phyloP scores from a whole-genome alignment of 2,888 invertebrate genomes.

The Morpho helenor region DNA sequence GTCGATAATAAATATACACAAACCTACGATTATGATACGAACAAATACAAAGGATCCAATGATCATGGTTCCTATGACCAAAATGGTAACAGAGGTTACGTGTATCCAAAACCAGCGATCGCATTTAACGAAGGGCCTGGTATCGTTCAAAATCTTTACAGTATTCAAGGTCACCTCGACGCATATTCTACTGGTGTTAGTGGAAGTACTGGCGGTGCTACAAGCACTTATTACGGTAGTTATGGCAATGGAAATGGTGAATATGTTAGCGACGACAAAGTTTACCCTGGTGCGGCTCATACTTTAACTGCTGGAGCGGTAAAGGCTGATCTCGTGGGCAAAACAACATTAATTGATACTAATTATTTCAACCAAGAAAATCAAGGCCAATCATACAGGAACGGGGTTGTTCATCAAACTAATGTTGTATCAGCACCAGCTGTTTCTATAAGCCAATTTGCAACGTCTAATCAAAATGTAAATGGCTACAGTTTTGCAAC shows the following conservation, averaged over 20 bases:
- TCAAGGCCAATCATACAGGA: conserved; percentile 37
- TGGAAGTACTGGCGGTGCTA: conserved; percentile 20
- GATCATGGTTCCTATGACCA: conserved; percentile 21
- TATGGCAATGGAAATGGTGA: conserved; percentile 54
- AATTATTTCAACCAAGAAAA: conserved; percentile 47
- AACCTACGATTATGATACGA: conserved; percentile 39
- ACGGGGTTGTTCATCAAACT: conserved; percentile 36
- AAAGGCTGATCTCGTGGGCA: conserved; percentile 70
- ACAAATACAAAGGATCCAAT: conserved; percentile 40
- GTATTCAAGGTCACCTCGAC: conserved; percentile 50
- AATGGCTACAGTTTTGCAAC: conserved; percentile 60
- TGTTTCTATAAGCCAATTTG: conserved; percentile 60
- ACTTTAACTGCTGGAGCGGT: conserved; percentile 68
- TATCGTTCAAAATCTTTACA: conserved; percentile 37
- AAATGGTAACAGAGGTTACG: conserved; percentile 27
- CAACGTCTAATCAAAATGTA: conserved; percentile 54
- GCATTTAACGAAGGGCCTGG: conserved; percentile 30
- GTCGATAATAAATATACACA: conserved; percentile 50
- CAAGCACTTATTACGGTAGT: conserved; percentile 34
- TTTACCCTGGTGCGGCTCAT: conserved; percentile 58
- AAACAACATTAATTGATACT: conserved; percentile 64
- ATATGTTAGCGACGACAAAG: conserved; percentile 52
- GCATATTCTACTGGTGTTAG: conserved; percentile 34
- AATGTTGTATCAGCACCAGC: conserved; percentile 51
- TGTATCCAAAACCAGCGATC: conserved; percentile 32